Conservation (phyloP, 2,888 invertebrate species). For the Eustalomyia histrio region DNA sequence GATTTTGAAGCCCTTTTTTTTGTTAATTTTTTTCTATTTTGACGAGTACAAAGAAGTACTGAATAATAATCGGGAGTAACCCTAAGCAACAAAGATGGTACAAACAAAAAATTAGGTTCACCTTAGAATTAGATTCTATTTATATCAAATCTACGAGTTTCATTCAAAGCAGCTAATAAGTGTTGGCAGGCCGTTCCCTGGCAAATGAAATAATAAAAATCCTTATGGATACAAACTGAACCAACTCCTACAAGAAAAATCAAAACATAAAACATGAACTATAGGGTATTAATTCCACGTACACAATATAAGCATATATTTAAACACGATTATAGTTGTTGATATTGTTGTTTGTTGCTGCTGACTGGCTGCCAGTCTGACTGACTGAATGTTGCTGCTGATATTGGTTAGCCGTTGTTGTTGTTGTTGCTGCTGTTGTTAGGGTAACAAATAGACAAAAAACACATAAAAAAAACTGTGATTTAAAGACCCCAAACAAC, state of each 20-base stretch:
- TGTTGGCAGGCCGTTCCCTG: too few species aligned
- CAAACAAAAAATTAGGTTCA: too few species aligned
- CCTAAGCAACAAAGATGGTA: too few species aligned
- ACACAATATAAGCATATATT: slow-evolving; percentile 45
- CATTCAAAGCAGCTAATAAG: too few species aligned
- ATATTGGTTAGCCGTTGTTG: slow-evolving; percentile 1
- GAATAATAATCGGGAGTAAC: too few species aligned
- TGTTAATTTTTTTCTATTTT: too few species aligned
- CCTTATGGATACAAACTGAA: slow-evolving; percentile 49
- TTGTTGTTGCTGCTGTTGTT: neutral
- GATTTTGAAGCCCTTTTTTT: too few species aligned
- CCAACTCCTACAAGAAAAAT: slow-evolving; percentile 35
- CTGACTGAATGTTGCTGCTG: neutral
- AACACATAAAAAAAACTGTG: slow-evolving; percentile 51
- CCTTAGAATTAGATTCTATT: too few species aligned
- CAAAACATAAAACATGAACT: slow-evolving; percentile 47
- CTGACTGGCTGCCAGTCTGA: too few species aligned
- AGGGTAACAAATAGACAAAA: slow-evolving; percentile 3
- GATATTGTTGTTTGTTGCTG: slow-evolving; percentile 33
- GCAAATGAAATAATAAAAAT: slow-evolving; percentile 46
- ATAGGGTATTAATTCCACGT: slow-evolving; percentile 37
- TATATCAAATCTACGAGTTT: too few species aligned
- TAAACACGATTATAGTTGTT: slow-evolving; percentile 60
- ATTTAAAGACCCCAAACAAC: slow-evolving; percentile 56
- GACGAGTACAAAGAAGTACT: too few species aligned